A percentile compares a stretch with the other conserved stretches of the same genome.
phyloP scores from a whole-genome alignment of 2,113 vertebrate genomes.

The Oenanthe oenanthe region DNA sequence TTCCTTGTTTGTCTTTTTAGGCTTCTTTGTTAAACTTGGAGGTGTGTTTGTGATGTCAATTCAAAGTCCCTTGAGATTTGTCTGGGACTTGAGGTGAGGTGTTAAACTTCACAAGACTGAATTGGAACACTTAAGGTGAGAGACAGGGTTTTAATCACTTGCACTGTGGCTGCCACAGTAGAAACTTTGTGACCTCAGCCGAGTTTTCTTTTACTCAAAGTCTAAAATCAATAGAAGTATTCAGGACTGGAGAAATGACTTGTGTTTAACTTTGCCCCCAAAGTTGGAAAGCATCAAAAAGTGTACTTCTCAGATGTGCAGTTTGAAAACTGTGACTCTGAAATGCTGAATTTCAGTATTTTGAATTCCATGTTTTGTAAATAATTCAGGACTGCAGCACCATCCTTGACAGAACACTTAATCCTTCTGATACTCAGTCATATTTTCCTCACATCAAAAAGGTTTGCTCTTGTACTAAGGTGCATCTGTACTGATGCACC shows the following conservation, averaged over 20 bases:
- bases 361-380: conserved; percentile 42
- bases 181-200: conserved; percentile 62
- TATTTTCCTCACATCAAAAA: neutral
- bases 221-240: conserved; percentile 68
- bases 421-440: neutral
- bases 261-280: conserved; percentile 46
- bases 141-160: conserved; percentile 74
- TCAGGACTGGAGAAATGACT: conserved; percentile 53
- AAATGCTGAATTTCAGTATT: conserved; percentile 37
- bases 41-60: conserved; percentile 72
- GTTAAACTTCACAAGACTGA: conserved; percentile 70
- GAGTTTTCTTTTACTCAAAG: conserved; percentile 60
- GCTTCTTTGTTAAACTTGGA: conserved; percentile 72
- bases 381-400: conserved; percentile 43
- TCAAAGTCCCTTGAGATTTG: conserved; percentile 64
- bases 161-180: conserved; percentile 33
- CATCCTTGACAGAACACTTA: conserved; percentile 30
- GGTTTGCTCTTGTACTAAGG: neutral
- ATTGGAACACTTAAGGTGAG: conserved; percentile 69
- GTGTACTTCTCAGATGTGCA: conserved; percentile 17
- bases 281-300: conserved; percentile 24
- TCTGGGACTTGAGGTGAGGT: conserved; percentile 69
- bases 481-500: neutral
- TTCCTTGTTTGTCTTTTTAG: conserved; percentile 38
- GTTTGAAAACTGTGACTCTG: conserved; percentile 30